These are phyloP conservation scores for Suricata suricatta DNA, from an alignment of 2,113 vertebrate species.

Conservation along the genomic window DNA sequence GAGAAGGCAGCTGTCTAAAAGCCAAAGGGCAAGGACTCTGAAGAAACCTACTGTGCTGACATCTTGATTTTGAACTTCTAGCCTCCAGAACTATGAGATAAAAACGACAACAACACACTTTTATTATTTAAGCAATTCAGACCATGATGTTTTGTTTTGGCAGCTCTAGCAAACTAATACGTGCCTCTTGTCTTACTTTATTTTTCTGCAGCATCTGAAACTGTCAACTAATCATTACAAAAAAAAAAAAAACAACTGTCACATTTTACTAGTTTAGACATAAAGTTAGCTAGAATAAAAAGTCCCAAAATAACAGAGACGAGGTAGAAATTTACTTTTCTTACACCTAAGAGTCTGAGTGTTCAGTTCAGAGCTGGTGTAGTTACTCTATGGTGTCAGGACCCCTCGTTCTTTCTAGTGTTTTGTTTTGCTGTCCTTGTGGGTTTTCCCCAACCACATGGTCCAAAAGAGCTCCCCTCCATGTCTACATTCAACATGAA, in stretches of 20 bases:
- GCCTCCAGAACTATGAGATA: not conserved
- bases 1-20: not conserved
- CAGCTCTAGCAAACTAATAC: not conserved
- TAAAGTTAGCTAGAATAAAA: not conserved
- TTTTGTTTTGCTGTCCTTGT: not conserved
- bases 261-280: not conserved
- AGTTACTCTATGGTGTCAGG: not conserved
- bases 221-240: not conserved
- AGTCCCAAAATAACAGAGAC: not conserved
- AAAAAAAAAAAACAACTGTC: not conserved
- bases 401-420: not conserved
- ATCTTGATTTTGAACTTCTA: not conserved
- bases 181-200: not conserved
- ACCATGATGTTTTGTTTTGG: not conserved
- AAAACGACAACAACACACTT: not conserved
- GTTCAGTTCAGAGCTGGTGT: not conserved
- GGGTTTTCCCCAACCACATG: not conserved
- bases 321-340: not conserved
- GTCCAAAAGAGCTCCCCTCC: not conserved
- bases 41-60: not conserved
- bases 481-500: not conserved
- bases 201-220: not conserved
- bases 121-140: not conserved
- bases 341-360: not conserved
- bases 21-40: not conserved